Conservation (phyloP, 2,888 invertebrate genomes). For the Catonia carolina region DNA sequence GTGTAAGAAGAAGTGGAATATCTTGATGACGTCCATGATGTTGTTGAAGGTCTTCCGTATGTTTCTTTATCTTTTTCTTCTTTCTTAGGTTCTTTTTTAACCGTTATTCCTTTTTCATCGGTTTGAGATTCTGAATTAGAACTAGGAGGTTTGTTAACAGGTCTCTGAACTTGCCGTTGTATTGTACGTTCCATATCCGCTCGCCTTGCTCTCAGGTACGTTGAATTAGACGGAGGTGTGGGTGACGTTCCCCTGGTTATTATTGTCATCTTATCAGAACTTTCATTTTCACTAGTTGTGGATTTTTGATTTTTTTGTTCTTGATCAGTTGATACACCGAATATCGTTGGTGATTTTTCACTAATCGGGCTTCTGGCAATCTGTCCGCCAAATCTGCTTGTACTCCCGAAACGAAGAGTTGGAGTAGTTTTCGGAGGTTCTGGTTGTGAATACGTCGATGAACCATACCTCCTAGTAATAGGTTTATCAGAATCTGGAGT, state of each 20-base stretch:
- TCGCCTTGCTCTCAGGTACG: constrained; percentile 57
- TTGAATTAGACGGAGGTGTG: constrained; percentile 57
- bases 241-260: constrained; percentile 74
- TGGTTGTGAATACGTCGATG: constrained; percentile 22
- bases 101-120: constrained; percentile 42
- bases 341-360: constrained; percentile 35
- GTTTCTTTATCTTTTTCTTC: constrained; percentile 28
- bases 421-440: constrained; percentile 27
- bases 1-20: constrained; percentile 1
- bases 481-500: not conserved
- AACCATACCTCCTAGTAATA: not conserved
- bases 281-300: not conserved
- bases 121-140: constrained; percentile 49
- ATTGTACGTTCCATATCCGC: constrained; percentile 65
- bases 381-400: constrained; percentile 34
- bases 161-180: constrained; percentile 51
- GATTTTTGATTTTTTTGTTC: constrained; percentile 14
- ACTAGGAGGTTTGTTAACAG: constrained; percentile 26
- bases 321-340: constrained; percentile 29
- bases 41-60: constrained; percentile 1
- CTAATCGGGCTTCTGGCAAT: constrained; percentile 35
- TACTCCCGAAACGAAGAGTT: constrained; percentile 32
- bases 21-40: not conserved
- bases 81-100: constrained; percentile 14
- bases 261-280: constrained; percentile 50